Evolutionary conservation across 2,888 invertebrate species (phyloP).

Genomic region (Zelleria hepariella): DNA sequence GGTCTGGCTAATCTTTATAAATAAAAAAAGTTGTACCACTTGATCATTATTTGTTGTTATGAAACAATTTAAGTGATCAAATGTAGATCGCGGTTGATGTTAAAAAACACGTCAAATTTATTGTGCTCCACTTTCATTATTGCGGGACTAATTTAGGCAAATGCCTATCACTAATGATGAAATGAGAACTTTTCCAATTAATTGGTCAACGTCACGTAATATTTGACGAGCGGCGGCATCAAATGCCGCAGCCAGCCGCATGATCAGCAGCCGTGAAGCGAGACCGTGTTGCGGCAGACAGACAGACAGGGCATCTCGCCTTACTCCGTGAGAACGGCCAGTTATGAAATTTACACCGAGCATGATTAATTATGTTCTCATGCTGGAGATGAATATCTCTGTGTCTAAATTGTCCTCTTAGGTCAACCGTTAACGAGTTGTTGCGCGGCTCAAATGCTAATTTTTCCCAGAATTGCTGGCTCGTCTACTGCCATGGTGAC

Average conservation of each 20-base stretch:
- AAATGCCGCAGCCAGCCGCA: not conserved
- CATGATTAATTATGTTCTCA: not conserved
- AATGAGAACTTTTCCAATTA: conserved; percentile 9
- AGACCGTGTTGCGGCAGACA: conserved; percentile 16
- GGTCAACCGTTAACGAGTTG: not conserved
- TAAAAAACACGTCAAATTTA: not conserved
- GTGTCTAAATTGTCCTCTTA: not conserved
- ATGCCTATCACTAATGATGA: not conserved
- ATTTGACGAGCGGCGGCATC: not conserved
- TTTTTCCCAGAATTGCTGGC: not conserved
- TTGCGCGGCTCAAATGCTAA: not conserved
- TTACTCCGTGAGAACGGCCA: conserved; percentile 25
- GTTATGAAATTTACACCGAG: not conserved
- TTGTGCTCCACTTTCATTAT: not conserved
- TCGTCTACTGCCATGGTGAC: not conserved
- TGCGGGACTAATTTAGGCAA: not conserved
- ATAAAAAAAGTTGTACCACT: too few species aligned
- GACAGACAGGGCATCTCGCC: conserved; percentile 22
- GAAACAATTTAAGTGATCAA: too few species aligned
- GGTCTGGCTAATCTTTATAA: too few species aligned
- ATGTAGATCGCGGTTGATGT: not conserved
- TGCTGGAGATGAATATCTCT: not conserved
- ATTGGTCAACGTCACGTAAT: conserved; percentile 20
- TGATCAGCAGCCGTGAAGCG: conserved; percentile 1
- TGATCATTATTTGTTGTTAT: not conserved